A percentile compares a stretch with the other conserved stretches of the same genome.
These are phyloP conservation scores for Nematopogon swammerdamellus DNA, from an alignment of 2,888 invertebrate species.

Conservation along the genomic window DNA sequence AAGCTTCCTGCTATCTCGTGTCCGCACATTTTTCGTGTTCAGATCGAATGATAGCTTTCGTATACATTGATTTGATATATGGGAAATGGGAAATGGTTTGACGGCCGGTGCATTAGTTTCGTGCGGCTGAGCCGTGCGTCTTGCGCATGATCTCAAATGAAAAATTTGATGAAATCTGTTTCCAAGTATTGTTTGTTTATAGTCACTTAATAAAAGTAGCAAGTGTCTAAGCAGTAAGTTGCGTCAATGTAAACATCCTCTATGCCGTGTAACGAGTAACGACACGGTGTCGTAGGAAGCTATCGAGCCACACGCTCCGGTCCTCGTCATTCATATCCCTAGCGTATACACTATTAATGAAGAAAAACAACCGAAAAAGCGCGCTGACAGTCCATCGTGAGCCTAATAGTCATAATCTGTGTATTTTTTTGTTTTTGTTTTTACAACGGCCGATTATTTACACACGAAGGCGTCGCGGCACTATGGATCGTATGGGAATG, in stretches of 20 bases:
- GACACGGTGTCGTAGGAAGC: background rate
- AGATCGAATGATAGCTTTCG: background rate
- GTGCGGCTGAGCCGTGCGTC: no score
- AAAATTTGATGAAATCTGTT: no score
- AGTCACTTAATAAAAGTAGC: background rate
- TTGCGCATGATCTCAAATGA: no score
- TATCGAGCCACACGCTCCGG: no score
- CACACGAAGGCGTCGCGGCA: conserved; percentile 19
- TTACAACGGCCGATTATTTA: conserved; percentile 33
- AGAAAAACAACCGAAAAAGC: conserved; percentile 35
- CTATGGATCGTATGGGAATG: conserved; percentile 40
- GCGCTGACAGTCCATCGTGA: conserved; percentile 44
- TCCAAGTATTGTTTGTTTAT: background rate
- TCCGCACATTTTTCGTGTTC: background rate
- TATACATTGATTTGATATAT: no score
- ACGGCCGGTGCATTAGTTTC: no score
- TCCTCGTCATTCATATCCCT: background rate
- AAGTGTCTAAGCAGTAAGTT: background rate
- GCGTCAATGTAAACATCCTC: conserved; percentile 37
- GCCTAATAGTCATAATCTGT: conserved; percentile 46
- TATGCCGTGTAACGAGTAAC: background rate
- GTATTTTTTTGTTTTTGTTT: conserved; percentile 30
- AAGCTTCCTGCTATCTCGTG: background rate
- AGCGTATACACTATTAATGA: conserved; percentile 18
- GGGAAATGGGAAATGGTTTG: no score